Conservation (phyloP, 2,797 vertebrate species). For the Balearica regulorum region DNA sequence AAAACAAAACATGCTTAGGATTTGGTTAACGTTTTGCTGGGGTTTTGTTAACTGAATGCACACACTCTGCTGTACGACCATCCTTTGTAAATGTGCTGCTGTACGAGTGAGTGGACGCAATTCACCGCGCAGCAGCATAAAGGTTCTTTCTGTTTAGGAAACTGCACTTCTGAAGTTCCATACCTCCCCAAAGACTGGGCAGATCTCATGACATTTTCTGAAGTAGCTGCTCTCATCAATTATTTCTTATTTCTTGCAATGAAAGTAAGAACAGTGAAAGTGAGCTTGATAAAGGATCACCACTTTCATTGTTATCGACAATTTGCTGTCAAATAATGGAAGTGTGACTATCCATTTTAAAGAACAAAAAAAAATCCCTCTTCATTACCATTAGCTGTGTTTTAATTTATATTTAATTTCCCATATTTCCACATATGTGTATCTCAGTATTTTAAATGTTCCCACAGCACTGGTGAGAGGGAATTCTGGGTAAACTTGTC, state of each 20-base stretch:
- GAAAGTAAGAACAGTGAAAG: background rate
- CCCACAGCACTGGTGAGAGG: background rate
- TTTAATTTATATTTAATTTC: background rate
- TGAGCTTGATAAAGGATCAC: background rate
- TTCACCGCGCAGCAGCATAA: background rate
- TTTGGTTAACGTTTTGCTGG: background rate
- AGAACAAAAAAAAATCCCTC: background rate
- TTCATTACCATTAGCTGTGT: background rate
- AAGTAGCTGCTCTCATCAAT: background rate
- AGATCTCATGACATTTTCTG: background rate
- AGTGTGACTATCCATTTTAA: background rate
- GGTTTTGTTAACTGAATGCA: background rate
- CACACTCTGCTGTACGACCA: background rate
- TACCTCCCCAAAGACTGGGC: background rate
- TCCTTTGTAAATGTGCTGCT: background rate
- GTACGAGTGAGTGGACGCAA: background rate
- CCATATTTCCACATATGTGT: background rate
- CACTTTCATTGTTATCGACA: background rate
- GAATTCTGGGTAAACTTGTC: background rate
- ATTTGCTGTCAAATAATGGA: background rate
- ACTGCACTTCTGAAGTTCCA: background rate
- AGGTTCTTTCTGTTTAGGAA: background rate
- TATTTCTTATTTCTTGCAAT: background rate
- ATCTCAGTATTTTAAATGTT: background rate
- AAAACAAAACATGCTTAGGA: background rate